Base-by-base conservation (phyloP, 2,888 invertebrate genomes). In the Amblyteles armatorius region DNA sequence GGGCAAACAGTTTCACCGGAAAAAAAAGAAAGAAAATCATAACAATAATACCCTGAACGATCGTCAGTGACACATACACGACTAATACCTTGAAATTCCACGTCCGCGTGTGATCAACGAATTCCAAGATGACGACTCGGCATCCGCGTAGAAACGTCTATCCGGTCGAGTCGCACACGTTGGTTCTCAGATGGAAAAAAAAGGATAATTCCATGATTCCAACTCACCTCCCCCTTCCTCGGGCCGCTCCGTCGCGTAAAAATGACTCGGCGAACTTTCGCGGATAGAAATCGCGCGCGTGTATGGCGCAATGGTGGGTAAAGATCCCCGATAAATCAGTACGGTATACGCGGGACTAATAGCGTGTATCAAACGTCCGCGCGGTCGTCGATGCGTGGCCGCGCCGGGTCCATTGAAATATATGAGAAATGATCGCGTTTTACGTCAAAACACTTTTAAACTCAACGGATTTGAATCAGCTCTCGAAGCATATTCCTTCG, bases 381-480 rank as follows among this genome's bases (percentile, higher is more conserved):
- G 90, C 78, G 88, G 73, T 88, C 91, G 90, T 83, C 87, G 90
- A 88, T 91, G 89, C 92, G 90, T 89, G 88, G 80, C 88, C 88
- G 89, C 36, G 57, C 33, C 65, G 16, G 29, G 48, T 57, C 85
- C 89, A 91, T 90, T 90, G 90, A 89, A 91, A 89, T 90, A 88
- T 88, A 92, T 93, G 92, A 92, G 88, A 91, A 91, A 93, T 91
- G 91, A 87, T 87, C 83, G 87, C 90, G 90, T 90, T 92, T 92
- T 92, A 93, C 91, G 91, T 92, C 92, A 90, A 92, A 93, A 92
- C 90, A 93, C 92, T 93, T 92, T 93, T 91, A 87, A 88, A 88
- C 84, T 87, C 83, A 67, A 36, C 52, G 77, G 16, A 77, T 77
- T 67, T 67, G 77, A 67, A 77, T 77, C 77, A 55, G 26, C 44